Percentiles rank a stretch among this genome's conserved stretches.
Conservation (phyloP, 2,113 vertebrate species). For the Callopanchax toddi region DNA sequence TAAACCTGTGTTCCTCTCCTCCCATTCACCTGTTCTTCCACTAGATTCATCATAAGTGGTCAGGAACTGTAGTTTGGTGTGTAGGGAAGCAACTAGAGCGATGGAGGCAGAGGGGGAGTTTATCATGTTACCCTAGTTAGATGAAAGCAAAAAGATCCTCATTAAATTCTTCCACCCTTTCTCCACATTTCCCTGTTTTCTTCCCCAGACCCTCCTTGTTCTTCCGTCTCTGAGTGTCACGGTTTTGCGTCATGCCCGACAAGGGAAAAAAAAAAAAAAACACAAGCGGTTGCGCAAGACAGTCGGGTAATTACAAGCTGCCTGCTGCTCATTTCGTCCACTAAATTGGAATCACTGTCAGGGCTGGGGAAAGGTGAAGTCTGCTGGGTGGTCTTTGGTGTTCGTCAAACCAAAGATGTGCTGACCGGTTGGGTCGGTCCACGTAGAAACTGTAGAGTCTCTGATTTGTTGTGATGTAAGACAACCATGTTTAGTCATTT, state of each 20-base stretch:
- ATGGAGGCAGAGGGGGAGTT: slow-evolving; percentile 64
- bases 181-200: slow-evolving; percentile 24
- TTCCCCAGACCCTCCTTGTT: slow-evolving; percentile 16
- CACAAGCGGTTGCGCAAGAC: not conserved
- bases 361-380: slow-evolving; percentile 1
- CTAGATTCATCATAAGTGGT: slow-evolving; percentile 62
- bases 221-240: slow-evolving; percentile 20
- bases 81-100: slow-evolving; percentile 61
- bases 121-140: slow-evolving; percentile 81
- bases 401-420: not conserved
- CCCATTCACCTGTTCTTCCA: slow-evolving; percentile 12
- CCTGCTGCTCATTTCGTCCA: slow-evolving; percentile 18
- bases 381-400: not conserved
- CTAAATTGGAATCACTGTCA: slow-evolving; percentile 24
- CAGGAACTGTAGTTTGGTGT: slow-evolving; percentile 40
- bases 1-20: slow-evolving; percentile 5
- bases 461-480: not conserved
- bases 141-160: slow-evolving; percentile 61
- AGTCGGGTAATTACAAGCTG: slow-evolving; percentile 13
- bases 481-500: not conserved
- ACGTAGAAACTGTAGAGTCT: not conserved
- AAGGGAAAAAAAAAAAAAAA: slow-evolving; percentile 16
- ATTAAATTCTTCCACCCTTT: slow-evolving; percentile 52
- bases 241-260: slow-evolving; percentile 41
- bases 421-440: not conserved